Percentiles rank a stretch among this genome's conserved stretches.
These are phyloP conservation scores for Drosophila meridiana DNA, from an alignment of 2,888 invertebrate genomes.

Conservation along the genomic window DNA sequence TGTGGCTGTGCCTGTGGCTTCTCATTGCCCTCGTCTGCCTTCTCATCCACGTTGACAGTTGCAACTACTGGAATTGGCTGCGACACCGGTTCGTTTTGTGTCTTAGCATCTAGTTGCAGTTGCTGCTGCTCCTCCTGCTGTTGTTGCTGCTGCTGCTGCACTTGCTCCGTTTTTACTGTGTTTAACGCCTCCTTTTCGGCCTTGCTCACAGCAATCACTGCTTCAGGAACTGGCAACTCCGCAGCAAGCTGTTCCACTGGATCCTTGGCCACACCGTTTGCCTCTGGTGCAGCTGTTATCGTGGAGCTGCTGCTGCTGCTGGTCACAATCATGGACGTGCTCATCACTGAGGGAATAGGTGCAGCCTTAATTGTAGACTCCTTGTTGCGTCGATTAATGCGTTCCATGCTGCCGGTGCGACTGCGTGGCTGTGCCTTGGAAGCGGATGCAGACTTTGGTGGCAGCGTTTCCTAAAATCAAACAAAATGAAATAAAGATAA, in stretches of 20 bases:
- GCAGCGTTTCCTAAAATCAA: slow-evolving; percentile 63
- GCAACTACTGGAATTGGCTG: slow-evolving; percentile 16
- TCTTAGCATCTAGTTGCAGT: slow-evolving; percentile 18
- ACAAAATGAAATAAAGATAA: neutral
- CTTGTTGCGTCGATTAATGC: slow-evolving; percentile 59
- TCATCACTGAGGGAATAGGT: slow-evolving; percentile 61
- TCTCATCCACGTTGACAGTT: slow-evolving; percentile 73
- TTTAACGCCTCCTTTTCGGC: slow-evolving; percentile 85
- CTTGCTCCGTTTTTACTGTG: slow-evolving; percentile 81
- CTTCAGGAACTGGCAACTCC: slow-evolving; percentile 33
- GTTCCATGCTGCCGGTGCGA: slow-evolving; percentile 68
- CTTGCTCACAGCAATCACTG: slow-evolving; percentile 76
- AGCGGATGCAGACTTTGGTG: slow-evolving; percentile 68
- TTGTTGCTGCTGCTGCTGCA: slow-evolving; percentile 38
- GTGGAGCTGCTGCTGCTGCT: slow-evolving; percentile 41
- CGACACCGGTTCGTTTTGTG: slow-evolving; percentile 5
- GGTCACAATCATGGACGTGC: slow-evolving; percentile 73
- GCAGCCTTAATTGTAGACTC: slow-evolving; percentile 56
- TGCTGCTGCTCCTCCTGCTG: slow-evolving; percentile 23
- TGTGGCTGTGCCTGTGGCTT: slow-evolving; percentile 72
- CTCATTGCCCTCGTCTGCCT: slow-evolving; percentile 83
- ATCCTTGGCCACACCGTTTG: slow-evolving; percentile 62
- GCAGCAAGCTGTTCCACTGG: slow-evolving; percentile 17
- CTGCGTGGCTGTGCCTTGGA: slow-evolving; percentile 62
- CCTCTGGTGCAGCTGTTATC: slow-evolving; percentile 28